A percentile compares a stretch with the other conserved stretches of the same genome.
Evolutionary conservation across 2,113 vertebrate genomes (phyloP).

Genomic region (Globicephala melas): DNA sequence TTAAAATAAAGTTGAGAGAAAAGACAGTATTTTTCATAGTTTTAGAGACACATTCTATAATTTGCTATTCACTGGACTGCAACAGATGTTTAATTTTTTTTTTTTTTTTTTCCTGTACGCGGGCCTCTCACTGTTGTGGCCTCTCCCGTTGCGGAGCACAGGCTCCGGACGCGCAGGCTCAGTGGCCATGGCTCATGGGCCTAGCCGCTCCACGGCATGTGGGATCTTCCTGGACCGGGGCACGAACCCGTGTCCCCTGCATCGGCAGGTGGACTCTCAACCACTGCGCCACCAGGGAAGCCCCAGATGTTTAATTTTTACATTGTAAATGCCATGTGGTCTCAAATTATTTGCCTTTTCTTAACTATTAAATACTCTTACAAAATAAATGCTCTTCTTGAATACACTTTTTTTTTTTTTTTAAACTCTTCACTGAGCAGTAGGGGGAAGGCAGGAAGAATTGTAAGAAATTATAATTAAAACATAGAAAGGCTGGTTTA

Average conservation of each 20-base stretch:
- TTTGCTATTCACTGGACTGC: neutral
- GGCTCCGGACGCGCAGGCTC: too few relatives aligned
- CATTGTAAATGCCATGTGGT: neutral
- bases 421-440: neutral
- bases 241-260: too few relatives aligned
- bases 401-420: neutral
- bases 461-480: neutral
- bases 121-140: too few relatives aligned
- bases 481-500: neutral
- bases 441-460: neutral
- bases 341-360: neutral
- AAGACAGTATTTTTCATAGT: neutral
- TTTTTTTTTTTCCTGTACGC: too few relatives aligned
- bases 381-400: neutral
- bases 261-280: too few relatives aligned
- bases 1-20: neutral
- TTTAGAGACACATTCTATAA: neutral
- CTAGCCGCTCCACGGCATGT: too few relatives aligned
- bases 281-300: too few relatives aligned
- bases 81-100: neutral
- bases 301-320: neutral
- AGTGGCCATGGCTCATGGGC: too few relatives aligned
- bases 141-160: too few relatives aligned
- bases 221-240: too few relatives aligned
- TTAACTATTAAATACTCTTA: neutral